Base-by-base conservation (phyloP, 2,113 vertebrate species). In the Amblyornis subalaris region DNA sequence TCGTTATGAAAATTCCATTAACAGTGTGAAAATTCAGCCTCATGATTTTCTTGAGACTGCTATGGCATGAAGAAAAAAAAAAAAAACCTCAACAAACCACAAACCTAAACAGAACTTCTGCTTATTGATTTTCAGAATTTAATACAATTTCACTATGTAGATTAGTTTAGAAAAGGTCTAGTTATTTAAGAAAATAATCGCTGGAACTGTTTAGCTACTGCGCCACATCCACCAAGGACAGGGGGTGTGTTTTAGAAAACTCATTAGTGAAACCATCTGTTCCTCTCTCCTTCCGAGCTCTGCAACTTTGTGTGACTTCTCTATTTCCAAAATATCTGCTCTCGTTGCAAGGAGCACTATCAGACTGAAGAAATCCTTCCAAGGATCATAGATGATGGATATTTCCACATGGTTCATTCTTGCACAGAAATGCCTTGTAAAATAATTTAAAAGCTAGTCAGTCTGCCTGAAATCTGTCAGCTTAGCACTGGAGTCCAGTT, bases 231-330 rank as follows among this genome's bases (percentile, higher is more conserved):
- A 91, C 82, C 26, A 23, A 89, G 81, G 85, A 84, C 67, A 76
- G 33, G 57, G 40, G 80, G 66, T 89, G 64, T 60, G 28, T 72
- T 94, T 96, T 42, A 55, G 92, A 93, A 95, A 95, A 89, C 84
- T 94, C 87, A 93, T 96, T 95, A 94, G 70, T 76, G 95, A 94
- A 96, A 67, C 91, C 87, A 95, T 96, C 82, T 96, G 90, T 85
- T 93, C 58, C 57, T 79, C 21, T 84, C 88, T 74, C 66, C 76
- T 86, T 80, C 60, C 45, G 62, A 91, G 82, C 70, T 94, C 83
- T 61, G 35, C 60, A 83, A 81, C 83, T 89, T 97, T 75, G 25
- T 91, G 84, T 82, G 89, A 92, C 81, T 84, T 94, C 61, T 38
- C 22, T 77, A 6, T 94, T 96, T 96, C 71, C 66, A 80, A 90